Evolutionary conservation across 2,888 invertebrate genomes (phyloP), one percentile per base, ranked within the genome.

Genomic region (Euphydryas editha): DNA sequence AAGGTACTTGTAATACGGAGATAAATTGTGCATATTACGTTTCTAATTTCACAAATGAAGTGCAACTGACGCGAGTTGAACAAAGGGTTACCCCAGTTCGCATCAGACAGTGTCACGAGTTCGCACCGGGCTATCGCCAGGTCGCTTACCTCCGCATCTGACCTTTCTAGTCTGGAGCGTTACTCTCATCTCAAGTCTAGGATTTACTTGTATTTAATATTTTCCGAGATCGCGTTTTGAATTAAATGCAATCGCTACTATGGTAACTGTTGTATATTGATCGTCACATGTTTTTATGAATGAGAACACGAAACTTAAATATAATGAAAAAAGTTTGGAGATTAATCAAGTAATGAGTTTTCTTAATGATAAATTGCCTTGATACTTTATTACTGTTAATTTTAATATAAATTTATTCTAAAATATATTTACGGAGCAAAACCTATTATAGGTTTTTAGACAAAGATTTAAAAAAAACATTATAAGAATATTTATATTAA

Each of bases 81-180:
- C 61, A 67, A 65, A 67, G 67, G 67, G 65, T 65, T 65, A 70
- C 49, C 62, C 64, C 51, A 56, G 62, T 67, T 70, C 67, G 57
- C 59, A 58, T 62, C 62, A 68, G 70, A 68, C 67, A 62, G 67
- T 68, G 70, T 73, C 65, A 66, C 75, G 76, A 75, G 74, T 74
- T 76, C 76, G 72, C 71, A 69, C 71, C 68, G 75, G 72, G 77
- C 76, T 78, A 75, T 73, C 74, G 67, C 70, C 67, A 65, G 79
- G 77, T 77, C 77, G 71, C 69, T 75, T 73, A 78, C 78, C 79
- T 78, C 68, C 60, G 61, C 61, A 65, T 69, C 71, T 72, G 70
- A 70, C 70, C 72, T 66, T 69, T 60, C 62, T 72, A 69, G 73
- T 73, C 73, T 73, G 66, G 72, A 70, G 67, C 72, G 59, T 71